These are phyloP conservation scores for Acanthosepion lycidas DNA, from an alignment of 2,888 invertebrate genomes.

Conservation along the genomic window DNA sequence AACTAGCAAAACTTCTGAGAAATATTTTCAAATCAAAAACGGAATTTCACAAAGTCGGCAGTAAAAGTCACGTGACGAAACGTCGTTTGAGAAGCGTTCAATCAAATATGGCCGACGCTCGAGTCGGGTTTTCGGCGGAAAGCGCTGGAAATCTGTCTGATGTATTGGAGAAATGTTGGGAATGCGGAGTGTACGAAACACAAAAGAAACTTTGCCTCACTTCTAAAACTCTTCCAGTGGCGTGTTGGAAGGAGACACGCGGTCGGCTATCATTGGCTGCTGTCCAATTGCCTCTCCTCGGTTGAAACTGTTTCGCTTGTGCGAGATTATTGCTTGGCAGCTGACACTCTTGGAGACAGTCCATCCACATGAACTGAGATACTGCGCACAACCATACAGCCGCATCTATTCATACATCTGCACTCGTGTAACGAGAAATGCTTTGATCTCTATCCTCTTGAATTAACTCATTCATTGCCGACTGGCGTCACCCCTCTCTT, in stretches of 20 bases:
- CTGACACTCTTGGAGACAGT: constrained; percentile 33
- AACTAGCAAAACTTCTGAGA: neutral
- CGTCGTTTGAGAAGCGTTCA: neutral
- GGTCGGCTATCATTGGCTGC: neutral
- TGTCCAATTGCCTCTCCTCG: constrained; percentile 12
- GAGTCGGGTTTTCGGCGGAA: neutral
- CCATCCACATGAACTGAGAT: neutral
- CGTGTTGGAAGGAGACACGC: neutral
- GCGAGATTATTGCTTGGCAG: neutral
- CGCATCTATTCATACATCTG: neutral
- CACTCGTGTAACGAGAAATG: neutral
- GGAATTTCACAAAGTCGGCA: neutral
- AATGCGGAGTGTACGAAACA: neutral
- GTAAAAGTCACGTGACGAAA: neutral
- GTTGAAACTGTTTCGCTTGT: neutral
- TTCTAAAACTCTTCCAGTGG: neutral
- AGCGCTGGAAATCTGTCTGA: neutral
- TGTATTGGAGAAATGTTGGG: neutral
- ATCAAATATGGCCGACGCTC: neutral
- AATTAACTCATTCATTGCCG: neutral
- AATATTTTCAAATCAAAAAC: neutral
- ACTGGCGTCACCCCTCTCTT: neutral
- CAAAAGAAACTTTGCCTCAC: neutral
- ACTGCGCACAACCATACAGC: neutral
- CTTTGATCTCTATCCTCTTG: neutral